phyloP scores from a whole-genome alignment of 1,140 invertebrate species.

The Bacillus rossius region DNA sequence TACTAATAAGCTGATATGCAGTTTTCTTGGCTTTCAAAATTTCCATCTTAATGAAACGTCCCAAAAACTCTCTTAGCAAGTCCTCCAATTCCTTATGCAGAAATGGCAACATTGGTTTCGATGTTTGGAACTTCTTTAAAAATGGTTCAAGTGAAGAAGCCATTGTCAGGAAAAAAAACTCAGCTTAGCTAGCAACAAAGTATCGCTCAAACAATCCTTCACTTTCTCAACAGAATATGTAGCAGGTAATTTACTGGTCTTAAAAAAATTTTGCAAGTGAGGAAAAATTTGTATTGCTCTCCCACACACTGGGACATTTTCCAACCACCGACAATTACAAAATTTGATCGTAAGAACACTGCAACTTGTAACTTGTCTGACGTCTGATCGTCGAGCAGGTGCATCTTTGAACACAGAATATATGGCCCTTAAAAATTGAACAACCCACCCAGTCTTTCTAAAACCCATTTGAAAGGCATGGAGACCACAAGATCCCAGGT shows the following conservation, averaged over 20 bases:
- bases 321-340: constrained; percentile 17
- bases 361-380: constrained; percentile 6
- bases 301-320: constrained; percentile 11
- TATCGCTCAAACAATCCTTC: neutral
- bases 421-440: constrained; percentile 7
- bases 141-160: constrained; percentile 3
- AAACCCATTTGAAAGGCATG: constrained; percentile 24
- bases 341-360: constrained; percentile 18
- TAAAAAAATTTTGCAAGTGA: constrained; percentile 3
- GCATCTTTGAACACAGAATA: constrained; percentile 18
- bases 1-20: no score
- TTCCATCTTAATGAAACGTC: no score
- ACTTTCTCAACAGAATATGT: no score
- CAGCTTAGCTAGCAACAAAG: neutral
- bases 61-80: no score
- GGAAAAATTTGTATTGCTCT: constrained; percentile 5
- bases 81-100: no score
- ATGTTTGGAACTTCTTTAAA: neutral
- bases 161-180: neutral
- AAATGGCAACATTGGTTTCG: no score
- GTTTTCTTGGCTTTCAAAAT: no score
- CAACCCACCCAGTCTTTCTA: constrained; percentile 13
- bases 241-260: neutral
- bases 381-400: constrained; percentile 14
- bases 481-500: constrained; percentile 22